Evolutionary conservation across 2,888 invertebrate genomes (phyloP).

Genomic region (Acanthoscelides obtectus): DNA sequence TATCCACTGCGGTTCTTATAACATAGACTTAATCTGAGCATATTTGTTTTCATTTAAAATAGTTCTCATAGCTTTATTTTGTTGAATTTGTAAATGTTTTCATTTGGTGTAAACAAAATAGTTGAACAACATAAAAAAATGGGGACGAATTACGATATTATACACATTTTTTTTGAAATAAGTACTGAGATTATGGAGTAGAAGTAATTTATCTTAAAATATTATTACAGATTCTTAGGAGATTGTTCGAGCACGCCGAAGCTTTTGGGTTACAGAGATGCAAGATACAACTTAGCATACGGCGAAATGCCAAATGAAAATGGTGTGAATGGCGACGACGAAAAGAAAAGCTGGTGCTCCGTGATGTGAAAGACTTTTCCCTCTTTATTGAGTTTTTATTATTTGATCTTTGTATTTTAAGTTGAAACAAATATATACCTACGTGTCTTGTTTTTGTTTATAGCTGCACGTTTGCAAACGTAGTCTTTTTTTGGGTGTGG

Average conservation of each 20-base stretch:
- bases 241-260: conserved; percentile 37
- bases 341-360: conserved; percentile 37
- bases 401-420: neutral
- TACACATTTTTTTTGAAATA: no score
- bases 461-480: neutral
- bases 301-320: conserved; percentile 24
- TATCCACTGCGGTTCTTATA: no score
- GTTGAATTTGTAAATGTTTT: no score
- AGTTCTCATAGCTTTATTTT: no score
- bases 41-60: no score
- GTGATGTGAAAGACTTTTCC: conserved; percentile 33
- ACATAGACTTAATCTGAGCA: no score
- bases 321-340: conserved; percentile 22
- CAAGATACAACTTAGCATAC: conserved; percentile 24
- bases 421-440: neutral
- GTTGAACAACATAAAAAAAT: no score
- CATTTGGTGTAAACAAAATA: no score
- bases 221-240: neutral
- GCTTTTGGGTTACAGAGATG: conserved; percentile 38
- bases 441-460: neutral
- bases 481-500: neutral
- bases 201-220: no score
- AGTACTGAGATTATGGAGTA: no score
- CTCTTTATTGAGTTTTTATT: conserved; percentile 3
- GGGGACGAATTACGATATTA: no score